Base-by-base conservation (phyloP, 2,888 invertebrate genomes). In the Metacarcinus magister region DNA sequence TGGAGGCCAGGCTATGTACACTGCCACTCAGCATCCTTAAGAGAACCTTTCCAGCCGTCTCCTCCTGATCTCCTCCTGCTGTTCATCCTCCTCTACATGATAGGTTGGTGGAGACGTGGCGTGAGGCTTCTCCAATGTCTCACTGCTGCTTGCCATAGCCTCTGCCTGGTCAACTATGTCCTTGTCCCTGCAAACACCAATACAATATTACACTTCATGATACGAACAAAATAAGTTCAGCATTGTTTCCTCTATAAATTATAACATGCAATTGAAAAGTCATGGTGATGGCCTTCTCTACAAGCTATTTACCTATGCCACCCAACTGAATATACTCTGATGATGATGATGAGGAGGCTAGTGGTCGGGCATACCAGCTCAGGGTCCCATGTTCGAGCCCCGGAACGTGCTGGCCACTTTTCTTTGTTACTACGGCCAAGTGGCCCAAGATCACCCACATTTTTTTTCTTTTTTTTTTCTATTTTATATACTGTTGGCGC, bases 21-120 rank as follows among this genome's bases (percentile, higher is more conserved):
- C 87, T 87, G 39, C 39, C 87, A 87, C 87, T 87, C 32, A 87
- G 19, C 87, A 32, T 39, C 87, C 75, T 87, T 87, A 87, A 87
- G 87, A 87, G 39, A 87, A 87, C 87, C 87, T 87, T 19, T 87
- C 87, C 87, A 87, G 87, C 39, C 87, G 87, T 87, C 87, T 87
- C 87, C 87, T 87, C 39, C 87, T 87, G 87, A 87, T 87, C 87
- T 87, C 87, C 87, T 87, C 32, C 87, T 32, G 39, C 39, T 32
- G 87, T 10, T 87, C 87, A 39, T 87, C 87, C 39, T 39, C 87
- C 39, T 87, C 87, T 16, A 60, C 75, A n/a, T 82, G 75, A 10
- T 28, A 39, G 16, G 87, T 87, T 32, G 39, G 87, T 39, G 87
- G 19, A 16, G 82, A 82, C 32, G 16, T 10, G 32, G 3, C 75